Conservation (phyloP, 2,888 invertebrate species). For the Furcula furcula region DNA sequence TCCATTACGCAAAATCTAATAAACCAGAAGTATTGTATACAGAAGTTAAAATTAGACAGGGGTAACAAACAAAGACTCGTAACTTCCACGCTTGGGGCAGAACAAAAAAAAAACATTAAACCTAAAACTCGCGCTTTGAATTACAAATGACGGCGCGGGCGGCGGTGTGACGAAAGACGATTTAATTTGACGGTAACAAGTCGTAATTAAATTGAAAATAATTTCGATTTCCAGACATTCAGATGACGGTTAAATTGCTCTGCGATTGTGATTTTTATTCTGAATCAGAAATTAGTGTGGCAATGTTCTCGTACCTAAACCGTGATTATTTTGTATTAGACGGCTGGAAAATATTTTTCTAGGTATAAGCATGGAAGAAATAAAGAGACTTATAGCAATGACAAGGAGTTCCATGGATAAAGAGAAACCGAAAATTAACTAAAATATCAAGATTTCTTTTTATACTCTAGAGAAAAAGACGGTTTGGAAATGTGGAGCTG, state of each 20-base stretch:
- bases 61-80: slow-evolving; percentile 22
- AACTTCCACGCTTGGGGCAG: slow-evolving; percentile 6
- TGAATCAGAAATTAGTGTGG: slow-evolving; percentile 1
- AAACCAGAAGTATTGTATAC: not conserved
- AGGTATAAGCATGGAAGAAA: too few relatives aligned
- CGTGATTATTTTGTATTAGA: not conserved
- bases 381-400: too few relatives aligned
- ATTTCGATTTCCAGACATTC: slow-evolving; percentile 37
- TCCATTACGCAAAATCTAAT: not conserved
- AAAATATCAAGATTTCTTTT: too few relatives aligned
- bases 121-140: slow-evolving; percentile 54
- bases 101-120: slow-evolving; percentile 37
- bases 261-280: slow-evolving; percentile 5
- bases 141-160: slow-evolving; percentile 59
- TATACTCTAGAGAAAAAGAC: too few relatives aligned
- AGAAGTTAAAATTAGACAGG: slow-evolving; percentile 8
- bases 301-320: not conserved
- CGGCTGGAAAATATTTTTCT: not conserved
- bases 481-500: too few relatives aligned
- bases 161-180: slow-evolving; percentile 43
- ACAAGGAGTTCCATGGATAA: too few relatives aligned
- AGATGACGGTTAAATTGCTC: slow-evolving; percentile 11
- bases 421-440: too few relatives aligned
- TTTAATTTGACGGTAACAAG: slow-evolving; percentile 62
- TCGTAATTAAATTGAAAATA: slow-evolving; percentile 63